Evolutionary conservation across 2,888 invertebrate genomes (phyloP).

Genomic region (Epistrophella euchroma): DNA sequence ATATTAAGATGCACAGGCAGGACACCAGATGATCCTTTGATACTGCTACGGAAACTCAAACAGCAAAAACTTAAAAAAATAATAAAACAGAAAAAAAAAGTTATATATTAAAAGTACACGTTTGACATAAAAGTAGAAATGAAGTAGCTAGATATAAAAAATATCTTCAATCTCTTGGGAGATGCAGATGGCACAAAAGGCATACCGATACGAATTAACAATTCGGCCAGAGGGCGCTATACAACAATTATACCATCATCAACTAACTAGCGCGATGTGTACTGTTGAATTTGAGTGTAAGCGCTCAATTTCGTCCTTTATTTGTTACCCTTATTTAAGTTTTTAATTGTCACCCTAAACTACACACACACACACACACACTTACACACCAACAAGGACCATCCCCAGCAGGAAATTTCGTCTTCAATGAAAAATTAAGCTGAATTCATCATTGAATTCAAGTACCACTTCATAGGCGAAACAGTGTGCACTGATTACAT

Average conservation of each 20-base stretch:
- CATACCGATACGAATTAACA: conserved; percentile 42
- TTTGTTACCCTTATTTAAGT: conserved; percentile 68
- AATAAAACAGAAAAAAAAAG: conserved; percentile 25
- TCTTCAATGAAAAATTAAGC: too few relatives aligned
- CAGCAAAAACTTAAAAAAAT: conserved; percentile 17
- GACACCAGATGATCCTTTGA: conserved; percentile 68
- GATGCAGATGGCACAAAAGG: conserved; percentile 30
- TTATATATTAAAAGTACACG: background rate
- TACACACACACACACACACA: conserved; percentile 7
- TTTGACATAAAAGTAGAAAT: conserved; percentile 34
- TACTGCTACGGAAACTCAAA: conserved; percentile 46
- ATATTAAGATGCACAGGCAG: conserved; percentile 38
- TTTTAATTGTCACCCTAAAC: conserved; percentile 59
- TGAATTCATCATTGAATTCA: too few relatives aligned
- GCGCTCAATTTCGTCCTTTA: conserved; percentile 63
- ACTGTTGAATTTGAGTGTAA: conserved; percentile 52
- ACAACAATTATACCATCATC: conserved; percentile 54
- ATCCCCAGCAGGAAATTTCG: too few relatives aligned
- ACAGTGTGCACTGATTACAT: too few relatives aligned
- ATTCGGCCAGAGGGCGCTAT: conserved; percentile 53
- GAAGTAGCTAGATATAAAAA: conserved; percentile 14
- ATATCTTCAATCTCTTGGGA: conserved; percentile 43
- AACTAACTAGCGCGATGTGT: conserved; percentile 59
- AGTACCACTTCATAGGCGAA: too few relatives aligned
- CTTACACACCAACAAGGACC: conserved; percentile 14